Evolutionary conservation across 2,888 invertebrate genomes (phyloP), one percentile per base, ranked within the genome.

Genomic region (Phalangium opilio): DNA sequence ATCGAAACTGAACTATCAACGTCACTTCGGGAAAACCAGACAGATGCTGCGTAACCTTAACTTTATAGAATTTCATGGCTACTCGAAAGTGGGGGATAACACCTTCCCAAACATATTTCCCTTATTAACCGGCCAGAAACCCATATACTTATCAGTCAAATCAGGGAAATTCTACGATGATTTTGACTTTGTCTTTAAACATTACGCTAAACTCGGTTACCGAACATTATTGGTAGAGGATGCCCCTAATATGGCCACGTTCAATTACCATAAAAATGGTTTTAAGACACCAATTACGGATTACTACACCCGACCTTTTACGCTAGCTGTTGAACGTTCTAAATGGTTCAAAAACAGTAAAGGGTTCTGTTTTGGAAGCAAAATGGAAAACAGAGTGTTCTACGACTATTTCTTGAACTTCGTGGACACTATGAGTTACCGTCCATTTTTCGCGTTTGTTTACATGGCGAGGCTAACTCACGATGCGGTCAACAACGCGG

Each of bases 11-110:
- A 83, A 87, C 62, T 73, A 83, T 47, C 71, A 76, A 15, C 73
- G 83, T 43, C 77, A 81, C 8, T 78, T 89, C 77, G 78, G 80
- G 1, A 72, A 74, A 59, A 84, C 85, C 0, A 69, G 74, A 1
- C 67, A 72, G 14, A 78, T 77, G 61, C 69, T 90, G 59, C 41
- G 71, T 75, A 17, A 75, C 77, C 49, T 76, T 73, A 49, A 84
- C 81, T 75, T 67, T 80, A 41, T 77, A 76, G 47, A 39, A 3
- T 34, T 52, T 45, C 20, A 45, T 19, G 87, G 83, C 1, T 86
- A 83, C 64, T 67, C 63, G 49, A 72, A 72, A 59, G 67, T 72
- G 12, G 70, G 65, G 3, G 69, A 68, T 51, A 69, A 68, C 51
- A 68, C 68, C 1, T 64, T 62, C 45, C 61, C 62, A 2, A 64